Evolutionary conservation across 2,888 invertebrate genomes (phyloP), one percentile per base, ranked within the genome.

Genomic region (Tachina lurida): DNA sequence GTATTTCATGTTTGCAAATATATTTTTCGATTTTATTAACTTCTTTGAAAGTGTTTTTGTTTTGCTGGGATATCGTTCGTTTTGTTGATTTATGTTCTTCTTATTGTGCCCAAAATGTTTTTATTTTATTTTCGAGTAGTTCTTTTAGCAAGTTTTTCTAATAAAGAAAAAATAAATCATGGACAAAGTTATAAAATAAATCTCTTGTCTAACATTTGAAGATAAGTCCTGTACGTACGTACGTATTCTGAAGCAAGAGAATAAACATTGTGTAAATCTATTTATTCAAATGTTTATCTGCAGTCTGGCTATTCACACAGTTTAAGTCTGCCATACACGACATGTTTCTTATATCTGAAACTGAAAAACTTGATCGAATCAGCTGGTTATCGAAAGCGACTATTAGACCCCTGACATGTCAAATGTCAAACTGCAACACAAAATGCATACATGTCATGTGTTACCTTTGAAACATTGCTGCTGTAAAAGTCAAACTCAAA

Each of bases 101-200:
- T 68, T 41, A 13, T 54, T 31, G 31, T 31, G 5, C 31, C 0
- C 31, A 31, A 31, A 31, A 31, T 31, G 31, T 31, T 31, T 58
- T 19, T 56, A 17, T 58, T 31, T 31, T 65, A 39, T 65, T 56
- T 56, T 22, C 31, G 31, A 31, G 31, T 31, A 31, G 5, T 39
- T 31, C 22, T 31, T 65, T 43, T 45, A 52, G 17, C 71, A 47
- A 39, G 17, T 47, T 65, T 79, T 45, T 22, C 10, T 43, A 31
- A 17, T 10, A 19, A 63, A 47, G 10, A 39, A 31, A 60, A 15
- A 73, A 17, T 15, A 12, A 41, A 41, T 45, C 15, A 49, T 15
- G 52, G 9, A 70, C 22, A 49, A 80, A 71, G 49, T 67, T 74
- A 52, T 67, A 5, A 67, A 58, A 67, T 80, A 74, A 80, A 80